A percentile compares a stretch with the other conserved stretches of the same genome.
phyloP scores from a whole-genome alignment of 2,888 invertebrate species.

The Acronicta aceris region DNA sequence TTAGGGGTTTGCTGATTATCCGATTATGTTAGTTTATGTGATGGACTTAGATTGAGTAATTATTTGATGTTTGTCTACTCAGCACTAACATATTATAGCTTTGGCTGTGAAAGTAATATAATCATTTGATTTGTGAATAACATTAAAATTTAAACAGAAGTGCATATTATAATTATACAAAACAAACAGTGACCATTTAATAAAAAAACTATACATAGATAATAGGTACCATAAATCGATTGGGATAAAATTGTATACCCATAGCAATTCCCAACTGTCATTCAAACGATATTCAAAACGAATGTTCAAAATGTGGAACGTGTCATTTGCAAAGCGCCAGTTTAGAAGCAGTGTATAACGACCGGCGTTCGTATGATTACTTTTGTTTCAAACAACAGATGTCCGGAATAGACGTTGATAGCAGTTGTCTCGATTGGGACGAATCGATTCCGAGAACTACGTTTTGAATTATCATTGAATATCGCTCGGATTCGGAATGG shows the following conservation, averaged over 20 bases:
- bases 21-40: constrained; percentile 4
- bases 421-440: constrained; percentile 47
- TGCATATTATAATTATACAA: too few species aligned
- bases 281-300: constrained; percentile 58
- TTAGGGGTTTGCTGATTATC: constrained; percentile 17
- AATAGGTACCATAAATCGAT: constrained; percentile 25
- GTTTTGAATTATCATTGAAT: constrained; percentile 45
- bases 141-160: too few species aligned
- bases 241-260: constrained; percentile 31
- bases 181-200: too few species aligned
- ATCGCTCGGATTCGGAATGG: constrained; percentile 11
- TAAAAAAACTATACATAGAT: too few species aligned
- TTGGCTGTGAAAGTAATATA: too few species aligned
- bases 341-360: constrained; percentile 61
- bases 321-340: constrained; percentile 62
- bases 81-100: too few species aligned
- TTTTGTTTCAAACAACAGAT: constrained; percentile 75
- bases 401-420: constrained; percentile 62
- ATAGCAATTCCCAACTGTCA: constrained; percentile 44
- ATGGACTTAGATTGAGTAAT: not conserved
- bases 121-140: too few species aligned
- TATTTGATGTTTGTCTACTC: constrained; percentile 2
- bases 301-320: constrained; percentile 59
- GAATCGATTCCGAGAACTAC: constrained; percentile 38
- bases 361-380: constrained; percentile 66